Percentiles rank a stretch among this genome's conserved stretches.
These are phyloP conservation scores for Fundulus diaphanus DNA, from an alignment of 2,797 vertebrate genomes.

Conservation along the genomic window DNA sequence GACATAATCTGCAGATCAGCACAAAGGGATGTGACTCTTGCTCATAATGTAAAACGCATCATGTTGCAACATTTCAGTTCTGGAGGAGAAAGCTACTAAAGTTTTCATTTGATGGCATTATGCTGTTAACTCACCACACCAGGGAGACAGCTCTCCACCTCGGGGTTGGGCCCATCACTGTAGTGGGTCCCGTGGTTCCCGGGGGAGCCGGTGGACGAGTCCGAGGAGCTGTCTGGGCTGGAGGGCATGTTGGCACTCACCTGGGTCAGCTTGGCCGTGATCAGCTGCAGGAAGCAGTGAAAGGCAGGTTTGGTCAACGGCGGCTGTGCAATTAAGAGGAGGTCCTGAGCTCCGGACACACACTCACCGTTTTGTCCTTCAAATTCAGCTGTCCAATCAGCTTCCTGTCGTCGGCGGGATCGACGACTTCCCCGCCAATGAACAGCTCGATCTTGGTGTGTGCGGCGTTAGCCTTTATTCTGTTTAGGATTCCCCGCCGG, in stretches of 20 bases:
- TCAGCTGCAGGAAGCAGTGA: conserved; percentile 82
- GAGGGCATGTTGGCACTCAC: conserved; percentile 99
- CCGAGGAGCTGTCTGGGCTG: conserved; percentile 98
- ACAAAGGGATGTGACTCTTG: background rate
- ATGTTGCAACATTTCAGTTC: background rate
- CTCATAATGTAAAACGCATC: background rate
- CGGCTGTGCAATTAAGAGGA: background rate
- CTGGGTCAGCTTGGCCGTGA: conserved; percentile 99
- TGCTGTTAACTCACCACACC: conserved; percentile 89
- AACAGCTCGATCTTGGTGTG: conserved; percentile 99
- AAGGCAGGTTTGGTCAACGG: conserved; percentile 5
- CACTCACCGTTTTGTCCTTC: conserved; percentile 97
- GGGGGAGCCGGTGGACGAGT: conserved; percentile 98
- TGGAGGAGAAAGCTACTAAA: background rate
- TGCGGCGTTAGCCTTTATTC: conserved; percentile 97
- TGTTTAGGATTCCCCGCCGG: conserved; percentile 94
- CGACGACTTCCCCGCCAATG: conserved; percentile 95
- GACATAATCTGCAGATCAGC: conserved; percentile 93
- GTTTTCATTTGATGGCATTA: too few species aligned
- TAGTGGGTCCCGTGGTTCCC: conserved; percentile 99
- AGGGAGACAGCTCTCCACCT: conserved; percentile 98
- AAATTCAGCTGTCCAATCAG: conserved; percentile 97
- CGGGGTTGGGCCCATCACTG: conserved; percentile 97
- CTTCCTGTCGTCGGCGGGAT: conserved; percentile 97
- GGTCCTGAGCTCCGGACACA: background rate